These are phyloP conservation scores for Poeciliopsis retropinna DNA, from an alignment of 2,113 vertebrate species.

Conservation along the genomic window DNA sequence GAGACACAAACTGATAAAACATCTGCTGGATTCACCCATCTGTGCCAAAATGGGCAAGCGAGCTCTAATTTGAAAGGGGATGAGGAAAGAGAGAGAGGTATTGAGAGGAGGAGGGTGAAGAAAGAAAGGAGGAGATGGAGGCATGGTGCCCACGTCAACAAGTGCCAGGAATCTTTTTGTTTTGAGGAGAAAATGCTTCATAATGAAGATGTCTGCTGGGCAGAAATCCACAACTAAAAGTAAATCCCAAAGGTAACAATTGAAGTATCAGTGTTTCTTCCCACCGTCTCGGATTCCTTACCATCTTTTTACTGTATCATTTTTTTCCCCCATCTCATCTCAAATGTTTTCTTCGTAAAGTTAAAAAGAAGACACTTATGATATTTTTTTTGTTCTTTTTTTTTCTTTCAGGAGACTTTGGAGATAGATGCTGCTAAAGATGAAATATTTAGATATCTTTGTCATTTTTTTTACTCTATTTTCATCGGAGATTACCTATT, in stretches of 20 bases:
- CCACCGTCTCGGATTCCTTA: conserved; percentile 37
- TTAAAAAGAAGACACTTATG: background rate
- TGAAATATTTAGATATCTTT: conserved; percentile 31
- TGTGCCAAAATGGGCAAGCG: conserved; percentile 71
- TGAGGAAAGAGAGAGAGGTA: conserved; percentile 33
- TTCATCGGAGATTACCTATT: conserved; percentile 1
- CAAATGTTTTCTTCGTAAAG: conserved; percentile 25
- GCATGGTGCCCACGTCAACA: conserved; percentile 65
- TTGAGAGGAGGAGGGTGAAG: conserved; percentile 48
- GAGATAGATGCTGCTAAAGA: conserved; percentile 40
- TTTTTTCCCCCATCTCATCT: conserved; percentile 27
- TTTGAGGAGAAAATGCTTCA: conserved; percentile 31
- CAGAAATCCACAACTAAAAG: conserved; percentile 40
- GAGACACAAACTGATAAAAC: conserved; percentile 60
- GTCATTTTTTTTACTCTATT: conserved; percentile 16
- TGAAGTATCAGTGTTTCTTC: conserved; percentile 60
- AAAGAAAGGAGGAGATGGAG: conserved; percentile 52
- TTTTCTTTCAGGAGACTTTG: conserved; percentile 43
- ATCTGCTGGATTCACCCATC: conserved; percentile 76
- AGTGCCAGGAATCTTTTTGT: conserved; percentile 56
- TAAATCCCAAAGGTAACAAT: conserved; percentile 77
- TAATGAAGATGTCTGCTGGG: conserved; percentile 59
- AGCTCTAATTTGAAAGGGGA: conserved; percentile 43
- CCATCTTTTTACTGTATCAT: background rate
- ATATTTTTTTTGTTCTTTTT: conserved; percentile 10